A percentile compares a stretch with the other conserved stretches of the same genome.
phyloP scores from a whole-genome alignment of 1,140 invertebrate genomes.

The Andricus grossulariae region DNA sequence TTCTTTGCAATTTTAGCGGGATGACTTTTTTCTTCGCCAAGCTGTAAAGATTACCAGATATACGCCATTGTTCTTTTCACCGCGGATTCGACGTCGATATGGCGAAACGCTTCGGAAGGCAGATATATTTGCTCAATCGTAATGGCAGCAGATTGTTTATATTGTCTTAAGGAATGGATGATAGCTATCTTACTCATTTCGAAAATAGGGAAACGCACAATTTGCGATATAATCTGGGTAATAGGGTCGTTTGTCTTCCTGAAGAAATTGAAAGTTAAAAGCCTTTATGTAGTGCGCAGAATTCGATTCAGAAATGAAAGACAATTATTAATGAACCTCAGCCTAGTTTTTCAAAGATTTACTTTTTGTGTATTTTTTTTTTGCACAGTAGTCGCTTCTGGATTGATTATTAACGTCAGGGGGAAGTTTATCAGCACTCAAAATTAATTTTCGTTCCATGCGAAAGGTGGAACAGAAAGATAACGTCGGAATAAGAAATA shows the following conservation, averaged over 20 bases:
- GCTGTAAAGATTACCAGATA: constrained; percentile 23
- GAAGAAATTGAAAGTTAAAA: background rate
- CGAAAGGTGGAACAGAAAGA: constrained; percentile 9
- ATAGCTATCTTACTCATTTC: constrained; percentile 24
- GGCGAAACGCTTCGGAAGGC: background rate
- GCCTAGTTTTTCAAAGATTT: too few relatives aligned
- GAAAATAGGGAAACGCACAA: constrained; percentile 5
- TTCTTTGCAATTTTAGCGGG: constrained; percentile 28
- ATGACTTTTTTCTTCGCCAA: constrained; percentile 30
- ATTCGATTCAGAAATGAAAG: too few relatives aligned
- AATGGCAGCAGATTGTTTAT: constrained; percentile 10
- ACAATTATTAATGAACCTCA: too few relatives aligned
- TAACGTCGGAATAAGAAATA: constrained; percentile 29
- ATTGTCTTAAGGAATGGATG: constrained; percentile 6
- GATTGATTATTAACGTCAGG: constrained; percentile 8
- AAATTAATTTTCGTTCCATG: constrained; percentile 40
- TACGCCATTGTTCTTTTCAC: constrained; percentile 23
- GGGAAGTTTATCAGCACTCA: constrained; percentile 40
- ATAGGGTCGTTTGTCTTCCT: constrained; percentile 1
- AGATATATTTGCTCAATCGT: background rate
- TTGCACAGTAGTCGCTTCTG: background rate
- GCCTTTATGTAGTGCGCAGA: background rate
- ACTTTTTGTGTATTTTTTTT: too few relatives aligned
- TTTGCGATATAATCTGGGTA: background rate
- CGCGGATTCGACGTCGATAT: constrained; percentile 13